These are phyloP conservation scores for Coecobrya sp. DNA, from an alignment of 2,888 invertebrate genomes.

Conservation along the genomic window DNA sequence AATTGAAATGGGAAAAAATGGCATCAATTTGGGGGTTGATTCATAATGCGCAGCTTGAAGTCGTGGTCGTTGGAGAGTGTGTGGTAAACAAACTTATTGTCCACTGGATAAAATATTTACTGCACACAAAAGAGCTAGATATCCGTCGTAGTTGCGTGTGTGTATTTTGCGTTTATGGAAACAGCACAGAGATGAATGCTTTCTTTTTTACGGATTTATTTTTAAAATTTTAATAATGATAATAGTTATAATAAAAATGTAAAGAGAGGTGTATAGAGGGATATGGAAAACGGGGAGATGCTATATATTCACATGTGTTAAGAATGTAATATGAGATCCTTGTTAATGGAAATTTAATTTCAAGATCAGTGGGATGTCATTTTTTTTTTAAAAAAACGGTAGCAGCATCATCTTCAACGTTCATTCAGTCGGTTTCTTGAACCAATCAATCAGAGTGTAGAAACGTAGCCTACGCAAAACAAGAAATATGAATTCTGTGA, in stretches of 20 bases:
- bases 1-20: slow-evolving; percentile 8
- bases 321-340: too few species aligned
- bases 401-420: neutral
- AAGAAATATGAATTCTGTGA: neutral
- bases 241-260: too few species aligned
- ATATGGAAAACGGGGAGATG: neutral
- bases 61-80: neutral
- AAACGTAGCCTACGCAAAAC: neutral
- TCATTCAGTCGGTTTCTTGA: neutral
- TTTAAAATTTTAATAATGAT: neutral
- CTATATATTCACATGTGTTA: neutral
- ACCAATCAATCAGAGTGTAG: neutral
- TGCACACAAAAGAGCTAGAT: too few species aligned
- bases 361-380: slow-evolving; percentile 18
- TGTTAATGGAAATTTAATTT: neutral
- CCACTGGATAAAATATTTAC: neutral
- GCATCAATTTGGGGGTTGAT: neutral
- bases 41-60: slow-evolving; percentile 29
- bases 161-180: too few species aligned
- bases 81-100: slow-evolving; percentile 3
- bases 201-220: neutral
- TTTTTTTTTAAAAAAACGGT: neutral
- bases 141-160: too few species aligned
- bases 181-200: neutral
- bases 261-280: neutral